These are phyloP conservation scores for Pseudomyrmex pallidus DNA, from an alignment of 1,140 invertebrate species.

Conservation along the genomic window DNA sequence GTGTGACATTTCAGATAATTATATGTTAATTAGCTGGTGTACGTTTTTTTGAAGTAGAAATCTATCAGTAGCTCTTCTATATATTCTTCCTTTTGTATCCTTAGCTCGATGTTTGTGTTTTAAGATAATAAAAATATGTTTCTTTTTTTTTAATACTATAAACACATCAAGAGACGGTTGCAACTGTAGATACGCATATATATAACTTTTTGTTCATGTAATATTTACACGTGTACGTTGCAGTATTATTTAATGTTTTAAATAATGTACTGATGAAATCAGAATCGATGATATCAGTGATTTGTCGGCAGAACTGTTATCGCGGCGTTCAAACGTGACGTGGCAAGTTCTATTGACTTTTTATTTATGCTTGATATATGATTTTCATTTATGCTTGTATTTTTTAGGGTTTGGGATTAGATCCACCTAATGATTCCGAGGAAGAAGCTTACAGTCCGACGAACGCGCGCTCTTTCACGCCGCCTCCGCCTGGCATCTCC, in stretches of 20 bases:
- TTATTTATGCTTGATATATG: no score
- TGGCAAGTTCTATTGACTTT: constrained; percentile 36
- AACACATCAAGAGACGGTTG: no score
- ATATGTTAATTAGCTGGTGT: neutral
- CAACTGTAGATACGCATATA: neutral
- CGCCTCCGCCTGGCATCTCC: constrained; percentile 84
- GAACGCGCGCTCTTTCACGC: constrained; percentile 87
- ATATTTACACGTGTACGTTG: no score
- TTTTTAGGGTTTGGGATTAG: constrained; percentile 82
- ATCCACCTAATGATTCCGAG: constrained; percentile 71
- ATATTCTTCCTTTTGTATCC: neutral
- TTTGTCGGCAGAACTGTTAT: neutral
- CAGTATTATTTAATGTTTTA: no score
- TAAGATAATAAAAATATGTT: neutral
- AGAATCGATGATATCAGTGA: no score
- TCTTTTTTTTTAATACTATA: no score
- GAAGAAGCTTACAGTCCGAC: constrained; percentile 85
- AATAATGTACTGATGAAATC: no score
- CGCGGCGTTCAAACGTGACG: neutral
- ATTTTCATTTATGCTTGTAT: no score
- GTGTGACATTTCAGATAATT: neutral
- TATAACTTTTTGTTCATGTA: neutral
- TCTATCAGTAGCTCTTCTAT: constrained; percentile 37
- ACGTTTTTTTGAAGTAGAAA: constrained; percentile 24
- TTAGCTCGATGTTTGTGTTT: neutral